Evolutionary conservation across 2,888 invertebrate species (phyloP).

Genomic region (Drosophila tanythrix): DNA sequence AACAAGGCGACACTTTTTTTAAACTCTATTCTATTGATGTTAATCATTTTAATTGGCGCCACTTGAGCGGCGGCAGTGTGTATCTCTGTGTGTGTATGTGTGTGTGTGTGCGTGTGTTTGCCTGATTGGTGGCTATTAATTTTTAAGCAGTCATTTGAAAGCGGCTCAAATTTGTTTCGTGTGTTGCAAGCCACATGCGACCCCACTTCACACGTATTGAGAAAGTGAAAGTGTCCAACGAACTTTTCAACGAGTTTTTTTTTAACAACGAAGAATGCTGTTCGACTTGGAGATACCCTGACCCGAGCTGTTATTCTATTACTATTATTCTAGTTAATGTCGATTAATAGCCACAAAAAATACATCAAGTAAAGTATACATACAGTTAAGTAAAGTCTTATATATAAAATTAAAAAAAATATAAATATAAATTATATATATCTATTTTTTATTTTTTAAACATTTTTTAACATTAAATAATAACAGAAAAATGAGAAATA

Average conservation of each 20-base stretch:
- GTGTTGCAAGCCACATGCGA: conserved; percentile 56
- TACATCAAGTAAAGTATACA: no score
- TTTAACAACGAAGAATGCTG: not conserved
- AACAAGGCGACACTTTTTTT: conserved; percentile 54
- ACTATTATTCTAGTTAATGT: no score
- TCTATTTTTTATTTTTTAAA: no score
- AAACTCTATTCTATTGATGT: conserved; percentile 65
- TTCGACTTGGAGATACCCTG: not conserved
- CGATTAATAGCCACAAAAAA: no score
- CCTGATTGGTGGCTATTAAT: conserved; percentile 65
- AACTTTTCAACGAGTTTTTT: conserved; percentile 57
- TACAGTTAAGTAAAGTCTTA: no score
- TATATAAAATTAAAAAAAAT: no score
- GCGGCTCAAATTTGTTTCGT: conserved; percentile 75
- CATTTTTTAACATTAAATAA: no score
- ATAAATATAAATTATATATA: no score
- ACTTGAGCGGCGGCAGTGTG: conserved; percentile 59
- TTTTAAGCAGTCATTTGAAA: conserved; percentile 72
- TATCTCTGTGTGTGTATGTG: not conserved
- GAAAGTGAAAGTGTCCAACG: conserved; percentile 68
- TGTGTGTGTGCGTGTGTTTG: conserved; percentile 10
- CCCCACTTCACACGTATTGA: conserved; percentile 32
- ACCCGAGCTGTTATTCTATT: not conserved
- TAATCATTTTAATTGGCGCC: conserved; percentile 80
- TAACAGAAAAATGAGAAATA: not conserved